These are phyloP conservation scores for Nomia melanderi DNA, from an alignment of 1,140 invertebrate genomes.

Conservation along the genomic window DNA sequence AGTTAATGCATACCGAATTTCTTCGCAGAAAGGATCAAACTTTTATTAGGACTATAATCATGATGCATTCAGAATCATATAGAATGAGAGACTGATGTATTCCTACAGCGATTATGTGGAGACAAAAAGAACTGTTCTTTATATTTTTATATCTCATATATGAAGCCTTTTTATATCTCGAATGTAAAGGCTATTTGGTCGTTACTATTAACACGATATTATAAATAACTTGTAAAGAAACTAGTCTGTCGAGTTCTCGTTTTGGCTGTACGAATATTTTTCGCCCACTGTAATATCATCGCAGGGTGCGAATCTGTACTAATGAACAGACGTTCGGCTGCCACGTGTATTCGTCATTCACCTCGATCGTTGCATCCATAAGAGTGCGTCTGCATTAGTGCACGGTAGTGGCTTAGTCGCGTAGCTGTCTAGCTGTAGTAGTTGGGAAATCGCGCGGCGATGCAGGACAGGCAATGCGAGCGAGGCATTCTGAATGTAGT, in stretches of 20 bases:
- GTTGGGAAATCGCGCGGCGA: constrained; percentile 69
- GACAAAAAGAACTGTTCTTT: background rate
- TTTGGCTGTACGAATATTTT: background rate
- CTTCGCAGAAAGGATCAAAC: background rate
- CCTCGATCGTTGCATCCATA: constrained; percentile 64
- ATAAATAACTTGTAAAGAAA: no score
- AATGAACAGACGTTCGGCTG: constrained; percentile 13
- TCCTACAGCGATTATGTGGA: background rate
- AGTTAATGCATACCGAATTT: background rate
- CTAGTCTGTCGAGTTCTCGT: background rate
- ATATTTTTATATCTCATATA: no score
- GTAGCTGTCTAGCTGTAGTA: constrained; percentile 68
- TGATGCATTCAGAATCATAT: background rate
- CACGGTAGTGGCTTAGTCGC: constrained; percentile 68
- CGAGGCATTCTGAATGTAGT: constrained; percentile 78
- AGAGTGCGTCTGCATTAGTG: constrained; percentile 64
- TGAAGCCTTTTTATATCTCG: no score
- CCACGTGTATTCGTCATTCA: constrained; percentile 44
- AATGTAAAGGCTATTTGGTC: no score
- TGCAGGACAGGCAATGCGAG: constrained; percentile 69
- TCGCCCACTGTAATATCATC: background rate
- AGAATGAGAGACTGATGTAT: background rate
- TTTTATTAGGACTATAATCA: background rate
- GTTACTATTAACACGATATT: no score
- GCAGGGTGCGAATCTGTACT: constrained; percentile 42